Percentiles rank a stretch among this genome's conserved stretches.
These are phyloP conservation scores for Pedionomus torquatus DNA, from an alignment of 2,113 vertebrate genomes.

Conservation along the genomic window DNA sequence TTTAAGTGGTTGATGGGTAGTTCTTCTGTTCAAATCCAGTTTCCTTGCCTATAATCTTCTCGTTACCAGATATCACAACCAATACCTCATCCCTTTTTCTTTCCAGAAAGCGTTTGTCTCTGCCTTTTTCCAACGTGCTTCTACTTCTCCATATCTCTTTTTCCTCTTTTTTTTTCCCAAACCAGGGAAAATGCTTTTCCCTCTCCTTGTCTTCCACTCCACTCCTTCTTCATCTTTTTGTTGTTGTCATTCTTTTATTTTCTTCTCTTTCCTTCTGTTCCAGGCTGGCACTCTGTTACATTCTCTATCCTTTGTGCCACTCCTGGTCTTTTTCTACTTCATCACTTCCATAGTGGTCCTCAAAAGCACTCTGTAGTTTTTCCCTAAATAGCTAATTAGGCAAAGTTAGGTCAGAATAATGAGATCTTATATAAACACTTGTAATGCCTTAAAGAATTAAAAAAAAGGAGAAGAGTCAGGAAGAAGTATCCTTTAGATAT, in stretches of 20 bases:
- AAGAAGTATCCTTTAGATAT: neutral
- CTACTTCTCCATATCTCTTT: neutral
- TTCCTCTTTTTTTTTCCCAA: accelerated
- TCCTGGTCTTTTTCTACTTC: neutral
- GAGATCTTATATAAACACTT: neutral
- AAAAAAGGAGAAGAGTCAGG: neutral
- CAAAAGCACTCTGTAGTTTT: neutral
- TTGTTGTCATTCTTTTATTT: neutral
- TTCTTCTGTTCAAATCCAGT: neutral
- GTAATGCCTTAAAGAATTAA: neutral
- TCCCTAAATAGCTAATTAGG: neutral
- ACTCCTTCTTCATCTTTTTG: neutral
- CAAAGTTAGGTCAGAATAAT: neutral
- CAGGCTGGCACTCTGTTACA: neutral
- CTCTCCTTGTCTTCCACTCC: neutral
- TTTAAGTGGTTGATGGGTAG: neutral
- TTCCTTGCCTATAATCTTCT: neutral
- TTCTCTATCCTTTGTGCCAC: neutral
- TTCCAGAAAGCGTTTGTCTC: neutral
- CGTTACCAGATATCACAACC: neutral
- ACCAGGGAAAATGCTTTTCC: neutral
- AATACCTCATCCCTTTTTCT: neutral
- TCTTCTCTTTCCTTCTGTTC: neutral
- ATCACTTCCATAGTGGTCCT: neutral
- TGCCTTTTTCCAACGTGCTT: neutral